A percentile compares a stretch with the other conserved stretches of the same genome.
phyloP scores from a whole-genome alignment of 2,888 invertebrate species.

The Acrobasis suavella region DNA sequence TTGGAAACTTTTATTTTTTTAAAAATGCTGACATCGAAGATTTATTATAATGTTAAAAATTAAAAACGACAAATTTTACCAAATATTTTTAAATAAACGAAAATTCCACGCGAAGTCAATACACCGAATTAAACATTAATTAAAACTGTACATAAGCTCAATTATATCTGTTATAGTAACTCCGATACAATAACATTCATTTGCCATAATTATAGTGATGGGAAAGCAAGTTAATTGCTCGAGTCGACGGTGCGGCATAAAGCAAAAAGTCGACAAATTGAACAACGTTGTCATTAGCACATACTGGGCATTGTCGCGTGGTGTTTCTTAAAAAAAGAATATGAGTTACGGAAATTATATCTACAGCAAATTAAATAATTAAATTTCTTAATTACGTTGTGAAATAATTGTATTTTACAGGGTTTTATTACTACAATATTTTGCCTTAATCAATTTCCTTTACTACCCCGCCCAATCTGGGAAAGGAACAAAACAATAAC shows the following conservation, averaged over 20 bases:
- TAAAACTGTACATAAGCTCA: constrained; percentile 17
- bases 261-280: constrained; percentile 70
- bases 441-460: no score
- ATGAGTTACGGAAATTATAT: constrained; percentile 1
- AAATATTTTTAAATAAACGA: background rate
- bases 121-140: constrained; percentile 7
- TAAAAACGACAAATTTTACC: background rate
- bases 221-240: constrained; percentile 57
- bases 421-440: no score
- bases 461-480: no score
- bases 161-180: constrained; percentile 7
- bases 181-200: constrained; percentile 18
- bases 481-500: no score
- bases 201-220: constrained; percentile 37
- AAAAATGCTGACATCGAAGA: no score
- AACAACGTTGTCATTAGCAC: constrained; percentile 56
- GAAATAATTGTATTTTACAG: no score
- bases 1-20: no score
- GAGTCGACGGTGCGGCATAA: constrained; percentile 48
- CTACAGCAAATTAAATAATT: background rate
- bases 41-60: no score
- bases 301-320: constrained; percentile 47
- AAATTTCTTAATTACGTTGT: background rate
- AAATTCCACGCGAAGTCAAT: constrained; percentile 1
- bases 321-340: constrained; percentile 34